These are phyloP conservation scores for Eira barbara DNA, from an alignment of 2,113 vertebrate species.

Conservation along the genomic window DNA sequence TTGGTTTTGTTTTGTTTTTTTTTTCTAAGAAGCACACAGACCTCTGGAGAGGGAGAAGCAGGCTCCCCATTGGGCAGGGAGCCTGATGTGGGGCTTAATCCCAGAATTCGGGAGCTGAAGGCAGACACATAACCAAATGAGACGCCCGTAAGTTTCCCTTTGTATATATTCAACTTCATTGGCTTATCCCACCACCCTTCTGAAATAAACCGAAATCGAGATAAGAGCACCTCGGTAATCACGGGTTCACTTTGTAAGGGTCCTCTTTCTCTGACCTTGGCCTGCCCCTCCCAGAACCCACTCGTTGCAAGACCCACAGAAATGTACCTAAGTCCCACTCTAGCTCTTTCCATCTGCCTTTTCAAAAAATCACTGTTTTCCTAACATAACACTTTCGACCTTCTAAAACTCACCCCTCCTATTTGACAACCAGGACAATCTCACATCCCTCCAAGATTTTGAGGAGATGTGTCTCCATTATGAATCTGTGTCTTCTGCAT, in stretches of 20 bases:
- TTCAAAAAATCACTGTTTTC: not conserved
- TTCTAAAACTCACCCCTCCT: not conserved
- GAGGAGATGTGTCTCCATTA: not conserved
- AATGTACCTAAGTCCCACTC: not conserved
- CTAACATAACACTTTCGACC: not conserved
- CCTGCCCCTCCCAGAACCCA: not conserved
- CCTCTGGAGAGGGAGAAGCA: not conserved
- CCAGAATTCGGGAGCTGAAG: too few species aligned
- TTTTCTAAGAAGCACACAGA: not conserved
- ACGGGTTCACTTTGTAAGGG: not conserved
- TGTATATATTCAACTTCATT: not conserved
- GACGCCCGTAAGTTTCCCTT: too few species aligned
- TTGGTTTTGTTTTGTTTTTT: not conserved
- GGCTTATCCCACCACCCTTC: rapidly evolving
- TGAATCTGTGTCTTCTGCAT: not conserved
- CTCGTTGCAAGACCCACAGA: not conserved
- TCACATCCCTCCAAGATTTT: not conserved
- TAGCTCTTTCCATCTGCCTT: not conserved
- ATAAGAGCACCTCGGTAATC: not conserved
- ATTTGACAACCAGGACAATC: not conserved
- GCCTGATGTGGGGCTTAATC: not conserved
- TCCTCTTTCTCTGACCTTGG: not conserved
- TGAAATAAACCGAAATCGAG: not conserved
- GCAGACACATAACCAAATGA: too few species aligned
- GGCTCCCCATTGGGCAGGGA: not conserved